Percentiles rank a stretch among this genome's conserved stretches.
phyloP scores from a whole-genome alignment of 2,797 vertebrate genomes.

The Sebastes nivosus region DNA sequence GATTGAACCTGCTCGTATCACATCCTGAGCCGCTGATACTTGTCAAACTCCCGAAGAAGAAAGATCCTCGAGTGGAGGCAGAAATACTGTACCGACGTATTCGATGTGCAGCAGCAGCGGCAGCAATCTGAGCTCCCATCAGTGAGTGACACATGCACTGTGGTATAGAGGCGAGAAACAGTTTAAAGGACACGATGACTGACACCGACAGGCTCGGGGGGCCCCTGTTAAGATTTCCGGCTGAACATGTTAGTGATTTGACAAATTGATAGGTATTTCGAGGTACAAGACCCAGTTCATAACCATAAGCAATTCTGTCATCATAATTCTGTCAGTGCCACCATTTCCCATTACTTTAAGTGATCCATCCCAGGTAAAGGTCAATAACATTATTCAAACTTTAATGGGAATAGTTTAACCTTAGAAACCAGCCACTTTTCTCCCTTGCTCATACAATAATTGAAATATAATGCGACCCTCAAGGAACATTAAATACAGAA shows the following conservation, averaged over 20 bases:
- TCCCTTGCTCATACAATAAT: slow-evolving; percentile 45
- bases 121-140: slow-evolving; percentile 48
- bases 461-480: slow-evolving; percentile 54
- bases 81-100: slow-evolving; percentile 37
- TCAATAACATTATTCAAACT: slow-evolving; percentile 80
- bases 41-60: slow-evolving; percentile 51
- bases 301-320: slow-evolving; percentile 74
- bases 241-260: slow-evolving; percentile 67
- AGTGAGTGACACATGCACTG: slow-evolving; percentile 55
- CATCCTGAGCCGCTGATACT: slow-evolving; percentile 48
- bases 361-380: slow-evolving; percentile 76
- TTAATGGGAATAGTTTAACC: slow-evolving; percentile 78
- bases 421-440: slow-evolving; percentile 66
- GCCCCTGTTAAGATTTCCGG: slow-evolving; percentile 56
- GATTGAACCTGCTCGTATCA: slow-evolving; percentile 41
- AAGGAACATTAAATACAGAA: slow-evolving; percentile 49
- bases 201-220: slow-evolving; percentile 57
- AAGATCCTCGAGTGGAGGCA: slow-evolving; percentile 19
- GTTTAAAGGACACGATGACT: slow-evolving; percentile 65
- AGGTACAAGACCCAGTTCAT: slow-evolving; percentile 69
- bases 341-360: slow-evolving; percentile 75
- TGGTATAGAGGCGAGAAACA: slow-evolving; percentile 32
- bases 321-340: slow-evolving; percentile 72
- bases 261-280: slow-evolving; percentile 76
- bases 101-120: slow-evolving; percentile 25